Evolutionary conservation across 2,113 vertebrate species (phyloP), one percentile per base, ranked within the genome.

Genomic region (Passer domesticus): DNA sequence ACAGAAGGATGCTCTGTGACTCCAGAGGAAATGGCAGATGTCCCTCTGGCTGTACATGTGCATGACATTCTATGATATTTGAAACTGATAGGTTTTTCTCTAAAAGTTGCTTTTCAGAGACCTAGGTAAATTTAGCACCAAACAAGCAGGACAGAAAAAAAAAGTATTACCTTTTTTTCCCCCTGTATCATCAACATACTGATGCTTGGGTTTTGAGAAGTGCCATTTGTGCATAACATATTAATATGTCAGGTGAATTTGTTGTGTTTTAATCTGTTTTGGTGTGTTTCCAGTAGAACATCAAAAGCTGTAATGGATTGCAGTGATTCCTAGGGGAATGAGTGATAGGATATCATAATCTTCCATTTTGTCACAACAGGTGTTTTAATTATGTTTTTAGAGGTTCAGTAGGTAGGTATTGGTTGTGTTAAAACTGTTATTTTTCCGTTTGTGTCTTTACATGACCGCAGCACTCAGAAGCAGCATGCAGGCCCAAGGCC

Each of bases 351-450:
- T 58, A 41, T 64, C 78, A 56, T 74, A 73, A 59, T 77, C 90
- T 95, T 92, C 56, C 11, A 35, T 68, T 81, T 67, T 92, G 55
- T 91, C 49, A 39, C 60, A 80, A 80, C 55, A 81, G 58, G 86
- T 86, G n/a, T 90, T 94, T 75, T 86, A 77, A 77, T 96, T 94
- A 75, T 23, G 4, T 67, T 91, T 92, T 78, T 27, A 70, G 60
- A 33, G 72, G 15, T 86, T 92, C 39, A n/a, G 18, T 74, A 46
- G 31, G 18, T 55, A 74, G 49, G 24, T 66, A n/a, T 1, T 50
- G 49, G 11, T 83, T 56, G 25, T 77, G 41, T 31, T 83, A 56
- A 59, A 94, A 44, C 6, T 43, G 9, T 33, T 92, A 3, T 44
- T 28, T 83, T 83, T 91, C 49, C 64, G 25, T n/a, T 41, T 58